Percentiles rank a stretch among this genome's conserved stretches.
Evolutionary conservation across 1,140 invertebrate genomes (phyloP).

Genomic region (Magallana gigas): DNA sequence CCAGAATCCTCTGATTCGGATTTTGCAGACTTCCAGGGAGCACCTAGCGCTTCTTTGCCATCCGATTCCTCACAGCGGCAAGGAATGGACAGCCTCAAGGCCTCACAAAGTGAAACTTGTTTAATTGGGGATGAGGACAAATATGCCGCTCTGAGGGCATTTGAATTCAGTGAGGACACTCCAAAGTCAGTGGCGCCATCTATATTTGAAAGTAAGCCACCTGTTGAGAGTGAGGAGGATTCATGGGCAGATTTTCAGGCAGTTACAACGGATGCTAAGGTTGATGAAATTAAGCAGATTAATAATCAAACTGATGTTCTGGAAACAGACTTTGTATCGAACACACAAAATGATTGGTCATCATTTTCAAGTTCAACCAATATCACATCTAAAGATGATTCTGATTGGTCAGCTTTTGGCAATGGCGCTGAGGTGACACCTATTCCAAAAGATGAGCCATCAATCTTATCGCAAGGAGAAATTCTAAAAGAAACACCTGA

Average conservation of each 20-base stretch:
- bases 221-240: slow-evolving; percentile 74
- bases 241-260: slow-evolving; percentile 69
- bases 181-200: neutral
- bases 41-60: slow-evolving; percentile 33
- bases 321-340: neutral
- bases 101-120: slow-evolving; percentile 59
- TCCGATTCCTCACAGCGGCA: neutral
- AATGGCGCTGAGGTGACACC: neutral
- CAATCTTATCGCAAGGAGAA: slow-evolving; percentile 27
- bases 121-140: slow-evolving; percentile 79
- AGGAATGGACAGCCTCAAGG: slow-evolving; percentile 36
- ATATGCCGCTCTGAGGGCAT: slow-evolving; percentile 78
- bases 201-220: slow-evolving; percentile 24
- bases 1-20: slow-evolving; percentile 58
- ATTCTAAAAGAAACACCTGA: neutral
- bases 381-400: slow-evolving; percentile 3
- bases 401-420: slow-evolving; percentile 49
- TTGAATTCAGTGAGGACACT: slow-evolving; percentile 53
- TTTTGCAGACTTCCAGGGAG: slow-evolving; percentile 69
- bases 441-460: slow-evolving; percentile 38
- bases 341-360: slow-evolving; percentile 47
- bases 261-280: slow-evolving; percentile 1
- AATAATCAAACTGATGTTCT: slow-evolving; percentile 6
- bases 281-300: slow-evolving; percentile 36
- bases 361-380: neutral